Evolutionary conservation across 2,113 vertebrate genomes (phyloP), one percentile per base, ranked within the genome.

Genomic region (Sarotherodon lohbergeri): DNA sequence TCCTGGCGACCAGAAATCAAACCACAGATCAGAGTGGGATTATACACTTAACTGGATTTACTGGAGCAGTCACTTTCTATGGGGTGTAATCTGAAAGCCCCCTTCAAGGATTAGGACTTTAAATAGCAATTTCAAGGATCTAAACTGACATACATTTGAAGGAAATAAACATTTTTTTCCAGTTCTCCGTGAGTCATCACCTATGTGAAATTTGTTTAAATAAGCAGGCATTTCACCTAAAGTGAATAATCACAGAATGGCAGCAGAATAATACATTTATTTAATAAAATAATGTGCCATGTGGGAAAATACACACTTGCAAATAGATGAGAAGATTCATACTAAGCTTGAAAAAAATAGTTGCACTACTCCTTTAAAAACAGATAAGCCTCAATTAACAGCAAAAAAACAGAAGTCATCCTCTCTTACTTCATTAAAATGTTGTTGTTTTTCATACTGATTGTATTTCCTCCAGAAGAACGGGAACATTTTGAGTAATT

Each of bases 1-100:
- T 85, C 29, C 86, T 93, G 32, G 90, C 79, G 83, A 90, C 52
- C 32, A 48, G 11, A 84, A 54, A 83, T 80, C 59, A 86, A 84
- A 89, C 46, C 16, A 50, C 39, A 41, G 81, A 86, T 82, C 46
- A 80, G 66, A 63, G 7, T 17, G 10, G 86, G 48, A 84, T 88
- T 48, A 79, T 19, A 43, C 5, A 46, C 56, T 27, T 32, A 43
- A 46, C 4, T 81, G 13, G 73, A 34, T 82, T 81, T 71, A 52
- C 27, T n/a, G 17, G 17, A 17, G 22, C 6, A 63, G 63, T 52
- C 11, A 17, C 32, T 54, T 59, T 52, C 12, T 54, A 10, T 14
- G 32, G n/a, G 17, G 27, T 29, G 16, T 24, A 41, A 82, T 61
- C 43, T 85, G 66, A 87, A 80, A 84, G 7, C 17, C 41, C 50